Evolutionary conservation across 1,140 invertebrate species (phyloP).

Genomic region (Amyelois transitella): DNA sequence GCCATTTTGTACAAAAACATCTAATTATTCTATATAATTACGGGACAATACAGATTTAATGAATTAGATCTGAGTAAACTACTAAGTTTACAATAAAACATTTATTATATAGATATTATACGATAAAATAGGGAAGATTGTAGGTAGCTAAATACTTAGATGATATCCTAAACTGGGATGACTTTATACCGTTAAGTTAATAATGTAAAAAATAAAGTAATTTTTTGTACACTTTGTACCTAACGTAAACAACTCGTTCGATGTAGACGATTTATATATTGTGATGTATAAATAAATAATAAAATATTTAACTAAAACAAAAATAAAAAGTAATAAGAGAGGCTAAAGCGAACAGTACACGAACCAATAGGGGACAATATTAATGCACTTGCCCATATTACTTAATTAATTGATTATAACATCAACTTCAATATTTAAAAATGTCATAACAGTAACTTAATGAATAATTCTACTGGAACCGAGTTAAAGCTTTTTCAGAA

Average conservation of each 20-base stretch:
- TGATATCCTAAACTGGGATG: conserved; percentile 55
- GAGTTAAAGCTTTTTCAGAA: conserved; percentile 73
- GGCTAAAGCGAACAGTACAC: conserved; percentile 65
- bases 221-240: conserved; percentile 13
- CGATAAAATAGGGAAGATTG: conserved; percentile 61
- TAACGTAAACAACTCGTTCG: conserved; percentile 32
- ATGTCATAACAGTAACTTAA: conserved; percentile 72
- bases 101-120: conserved; percentile 67
- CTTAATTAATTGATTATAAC: conserved; percentile 71
- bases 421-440: conserved; percentile 71
- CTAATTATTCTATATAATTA: conserved; percentile 54
- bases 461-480: conserved; percentile 72
- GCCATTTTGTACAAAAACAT: conserved; percentile 68
- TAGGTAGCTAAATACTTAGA: conserved; percentile 49
- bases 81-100: conserved; percentile 70
- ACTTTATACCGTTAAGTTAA: conserved; percentile 29
- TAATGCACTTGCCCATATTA: conserved; percentile 72
- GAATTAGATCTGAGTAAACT: conserved; percentile 59
- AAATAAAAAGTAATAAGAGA: conserved; percentile 61
- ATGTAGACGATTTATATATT: conserved; percentile 48
- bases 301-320: conserved; percentile 73
- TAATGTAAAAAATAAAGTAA: conserved; percentile 20
- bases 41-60: conserved; percentile 64
- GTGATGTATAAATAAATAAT: conserved; percentile 71
- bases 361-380: conserved; percentile 64